Conservation (phyloP, 2,888 invertebrate genomes). For the Urechis unicinctus region DNA sequence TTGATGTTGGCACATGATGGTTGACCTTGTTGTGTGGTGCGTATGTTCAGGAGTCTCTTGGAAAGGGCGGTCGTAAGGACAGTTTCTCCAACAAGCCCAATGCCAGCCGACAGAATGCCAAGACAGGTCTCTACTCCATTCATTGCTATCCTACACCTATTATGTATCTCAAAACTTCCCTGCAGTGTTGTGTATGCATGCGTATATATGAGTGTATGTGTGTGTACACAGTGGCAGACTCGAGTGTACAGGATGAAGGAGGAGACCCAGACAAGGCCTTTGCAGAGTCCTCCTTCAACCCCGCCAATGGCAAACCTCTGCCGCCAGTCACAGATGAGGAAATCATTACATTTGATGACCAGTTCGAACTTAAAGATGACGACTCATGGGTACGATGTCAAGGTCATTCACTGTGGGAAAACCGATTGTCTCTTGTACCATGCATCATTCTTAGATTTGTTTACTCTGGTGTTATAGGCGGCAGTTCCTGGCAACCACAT, state of each 20-base stretch:
- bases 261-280: too few species aligned
- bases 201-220: too few species aligned
- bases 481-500: background rate
- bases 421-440: background rate
- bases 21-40: too few species aligned
- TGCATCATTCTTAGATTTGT: background rate
- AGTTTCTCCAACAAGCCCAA: background rate
- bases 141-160: background rate
- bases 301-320: background rate
- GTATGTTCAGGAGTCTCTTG: too few species aligned
- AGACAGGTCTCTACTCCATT: background rate
- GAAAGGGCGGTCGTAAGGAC: background rate
- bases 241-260: too few species aligned
- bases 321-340: constrained; percentile 1
- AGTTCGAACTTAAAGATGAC: constrained; percentile 4
- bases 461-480: background rate
- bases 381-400: constrained; percentile 1
- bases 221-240: too few species aligned
- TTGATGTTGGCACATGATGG: too few species aligned
- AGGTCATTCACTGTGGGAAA: background rate
- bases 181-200: constrained; percentile 2
- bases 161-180: background rate
- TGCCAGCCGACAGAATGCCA: background rate
- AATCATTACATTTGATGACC: background rate
- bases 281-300: too few species aligned